Percentiles rank a stretch among this genome's conserved stretches.
These are phyloP conservation scores for Mobula hypostoma DNA, from an alignment of 2,113 vertebrate genomes.

Conservation along the genomic window DNA sequence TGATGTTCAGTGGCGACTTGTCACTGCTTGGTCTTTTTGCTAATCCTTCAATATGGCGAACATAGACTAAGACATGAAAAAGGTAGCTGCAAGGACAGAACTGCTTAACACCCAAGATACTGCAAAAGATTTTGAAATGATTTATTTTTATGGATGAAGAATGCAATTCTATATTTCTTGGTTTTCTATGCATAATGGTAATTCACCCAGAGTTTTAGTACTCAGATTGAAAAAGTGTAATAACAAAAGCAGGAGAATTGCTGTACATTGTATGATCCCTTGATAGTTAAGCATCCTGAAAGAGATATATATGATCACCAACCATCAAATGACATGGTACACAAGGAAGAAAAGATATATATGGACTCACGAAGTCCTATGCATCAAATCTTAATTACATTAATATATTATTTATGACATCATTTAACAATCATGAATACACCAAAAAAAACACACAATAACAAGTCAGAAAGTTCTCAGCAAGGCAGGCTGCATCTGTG, in stretches of 20 bases:
- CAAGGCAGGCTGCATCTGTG: too few relatives aligned
- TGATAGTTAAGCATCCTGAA: background rate
- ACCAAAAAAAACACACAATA: too few relatives aligned
- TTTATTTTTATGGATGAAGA: background rate
- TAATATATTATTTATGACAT: background rate
- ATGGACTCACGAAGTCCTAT: background rate
- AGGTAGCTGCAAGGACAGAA: background rate
- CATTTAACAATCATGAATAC: background rate
- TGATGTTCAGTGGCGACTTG: constrained; percentile 64
- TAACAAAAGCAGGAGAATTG: background rate
- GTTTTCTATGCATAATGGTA: background rate
- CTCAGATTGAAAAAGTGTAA: background rate
- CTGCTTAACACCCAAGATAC: background rate
- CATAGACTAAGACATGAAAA: constrained; percentile 33
- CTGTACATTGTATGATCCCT: background rate
- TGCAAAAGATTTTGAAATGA: background rate
- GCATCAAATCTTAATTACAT: background rate
- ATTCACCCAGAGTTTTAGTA: background rate
- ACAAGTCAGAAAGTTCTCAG: too few relatives aligned
- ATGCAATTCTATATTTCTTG: background rate
- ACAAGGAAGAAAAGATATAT: background rate
- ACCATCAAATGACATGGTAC: too few relatives aligned
- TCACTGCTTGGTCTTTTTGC: constrained; percentile 60
- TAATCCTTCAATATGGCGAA: constrained; percentile 53
- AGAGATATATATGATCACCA: background rate